Conservation (phyloP, 2,888 invertebrate genomes). For the Furcula furcula region DNA sequence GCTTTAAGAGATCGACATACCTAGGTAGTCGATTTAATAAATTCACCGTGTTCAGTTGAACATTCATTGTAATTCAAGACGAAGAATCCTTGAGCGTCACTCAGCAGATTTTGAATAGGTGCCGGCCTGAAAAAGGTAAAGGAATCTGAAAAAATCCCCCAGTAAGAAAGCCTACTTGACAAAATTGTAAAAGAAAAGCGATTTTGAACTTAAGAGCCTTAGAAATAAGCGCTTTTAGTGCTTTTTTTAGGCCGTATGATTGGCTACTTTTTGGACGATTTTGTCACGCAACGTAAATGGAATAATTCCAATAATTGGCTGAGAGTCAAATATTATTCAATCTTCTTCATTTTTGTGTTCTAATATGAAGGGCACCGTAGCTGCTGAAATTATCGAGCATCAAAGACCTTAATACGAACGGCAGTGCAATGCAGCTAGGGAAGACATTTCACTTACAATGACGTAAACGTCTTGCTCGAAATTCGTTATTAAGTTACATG, state of each 20-base stretch:
- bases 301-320: background rate
- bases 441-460: too few relatives aligned
- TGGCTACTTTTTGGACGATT: too few relatives aligned
- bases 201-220: background rate
- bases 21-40: background rate
- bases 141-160: too few relatives aligned
- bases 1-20: background rate
- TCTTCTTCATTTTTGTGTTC: background rate
- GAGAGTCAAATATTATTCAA: background rate
- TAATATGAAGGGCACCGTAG: too few relatives aligned
- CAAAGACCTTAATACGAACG: too few relatives aligned
- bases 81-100: background rate
- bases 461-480: too few relatives aligned
- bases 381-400: too few relatives aligned
- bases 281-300: background rate
- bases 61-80: constrained; percentile 1
- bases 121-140: background rate
- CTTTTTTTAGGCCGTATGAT: too few relatives aligned
- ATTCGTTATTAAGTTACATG: too few relatives aligned
- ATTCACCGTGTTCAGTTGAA: constrained; percentile 3
- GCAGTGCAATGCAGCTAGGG: too few relatives aligned
- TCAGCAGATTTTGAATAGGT: background rate
- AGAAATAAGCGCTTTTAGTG: background rate
- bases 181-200: background rate
- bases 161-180: background rate